Conservation (phyloP, 2,888 invertebrate genomes). For the Ctena decussata region DNA sequence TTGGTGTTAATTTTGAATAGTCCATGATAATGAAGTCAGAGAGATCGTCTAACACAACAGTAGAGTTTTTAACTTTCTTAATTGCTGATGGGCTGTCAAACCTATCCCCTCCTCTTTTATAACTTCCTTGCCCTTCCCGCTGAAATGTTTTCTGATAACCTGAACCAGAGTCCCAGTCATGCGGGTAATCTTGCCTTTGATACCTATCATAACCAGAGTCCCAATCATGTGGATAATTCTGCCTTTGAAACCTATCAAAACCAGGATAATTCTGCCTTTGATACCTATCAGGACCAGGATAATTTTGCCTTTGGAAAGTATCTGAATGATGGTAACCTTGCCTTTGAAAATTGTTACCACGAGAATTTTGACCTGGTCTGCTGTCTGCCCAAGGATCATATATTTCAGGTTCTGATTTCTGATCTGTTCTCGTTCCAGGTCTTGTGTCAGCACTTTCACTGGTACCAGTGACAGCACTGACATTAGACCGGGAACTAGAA, state of each 20-base stretch:
- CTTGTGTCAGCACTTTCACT: no score
- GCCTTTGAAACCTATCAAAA: neutral
- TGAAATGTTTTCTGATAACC: neutral
- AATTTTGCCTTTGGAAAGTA: neutral
- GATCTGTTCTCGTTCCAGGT: neutral
- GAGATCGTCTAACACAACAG: constrained; percentile 53
- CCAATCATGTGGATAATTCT: neutral
- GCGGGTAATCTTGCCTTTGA: neutral
- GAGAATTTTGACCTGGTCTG: neutral
- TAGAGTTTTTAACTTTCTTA: neutral
- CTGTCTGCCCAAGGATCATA: neutral
- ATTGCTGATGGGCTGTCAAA: neutral
- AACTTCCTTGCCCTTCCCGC: neutral
- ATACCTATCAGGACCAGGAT: neutral
- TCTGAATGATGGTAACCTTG: no score
- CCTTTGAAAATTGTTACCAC: no score
- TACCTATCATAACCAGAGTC: neutral
- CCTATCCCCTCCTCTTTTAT: neutral
- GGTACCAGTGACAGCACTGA: no score
- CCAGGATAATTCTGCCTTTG: neutral
- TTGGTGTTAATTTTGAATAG: constrained; percentile 39
- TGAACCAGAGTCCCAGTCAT: neutral
- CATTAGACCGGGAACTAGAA: no score
- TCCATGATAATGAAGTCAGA: constrained; percentile 78
- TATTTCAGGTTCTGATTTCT: neutral